Conservation (phyloP, 2,797 vertebrate genomes). For the Danio choprae region DNA sequence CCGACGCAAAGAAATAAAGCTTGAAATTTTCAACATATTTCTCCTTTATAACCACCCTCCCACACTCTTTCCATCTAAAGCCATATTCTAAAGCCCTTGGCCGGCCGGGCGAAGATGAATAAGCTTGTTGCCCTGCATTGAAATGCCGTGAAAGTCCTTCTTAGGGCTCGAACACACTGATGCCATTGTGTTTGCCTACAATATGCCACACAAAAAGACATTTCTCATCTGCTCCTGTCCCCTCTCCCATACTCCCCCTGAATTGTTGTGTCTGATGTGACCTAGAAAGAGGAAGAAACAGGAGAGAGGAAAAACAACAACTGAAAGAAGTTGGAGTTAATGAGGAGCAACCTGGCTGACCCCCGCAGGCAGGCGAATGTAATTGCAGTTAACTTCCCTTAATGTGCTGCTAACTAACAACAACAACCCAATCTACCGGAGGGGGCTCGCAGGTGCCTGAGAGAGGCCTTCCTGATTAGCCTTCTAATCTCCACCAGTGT, state of each 20-base stretch:
- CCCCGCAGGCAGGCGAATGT: slow-evolving; percentile 48
- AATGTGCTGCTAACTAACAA: slow-evolving; percentile 57
- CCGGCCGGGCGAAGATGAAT: slow-evolving; percentile 8
- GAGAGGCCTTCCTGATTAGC: slow-evolving; percentile 48
- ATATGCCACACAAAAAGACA: slow-evolving; percentile 18
- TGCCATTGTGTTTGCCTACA: slow-evolving; percentile 40
- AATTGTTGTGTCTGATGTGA: slow-evolving; percentile 44
- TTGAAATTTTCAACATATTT: slow-evolving; percentile 68
- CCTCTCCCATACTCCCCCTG: slow-evolving; percentile 6
- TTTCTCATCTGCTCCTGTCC: slow-evolving; percentile 31
- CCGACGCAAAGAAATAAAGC: slow-evolving; percentile 36
- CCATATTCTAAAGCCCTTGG: slow-evolving; percentile 3
- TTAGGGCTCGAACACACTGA: slow-evolving; percentile 29
- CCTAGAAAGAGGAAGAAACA: slow-evolving; percentile 39
- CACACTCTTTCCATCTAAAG: slow-evolving; percentile 29
- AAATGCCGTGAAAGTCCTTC: slow-evolving; percentile 32
- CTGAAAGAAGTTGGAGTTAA: slow-evolving; percentile 33
- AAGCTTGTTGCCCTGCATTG: background rate
- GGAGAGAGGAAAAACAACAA: slow-evolving; percentile 11
- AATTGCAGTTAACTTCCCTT: slow-evolving; percentile 59
- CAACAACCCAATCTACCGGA: slow-evolving; percentile 60
- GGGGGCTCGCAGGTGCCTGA: slow-evolving; percentile 36
- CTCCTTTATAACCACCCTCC: slow-evolving; percentile 59
- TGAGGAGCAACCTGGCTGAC: slow-evolving; percentile 48
- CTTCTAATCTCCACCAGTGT: slow-evolving; percentile 31